These are phyloP conservation scores for Alauda arvensis DNA, from an alignment of 2,797 vertebrate species.

Conservation along the genomic window DNA sequence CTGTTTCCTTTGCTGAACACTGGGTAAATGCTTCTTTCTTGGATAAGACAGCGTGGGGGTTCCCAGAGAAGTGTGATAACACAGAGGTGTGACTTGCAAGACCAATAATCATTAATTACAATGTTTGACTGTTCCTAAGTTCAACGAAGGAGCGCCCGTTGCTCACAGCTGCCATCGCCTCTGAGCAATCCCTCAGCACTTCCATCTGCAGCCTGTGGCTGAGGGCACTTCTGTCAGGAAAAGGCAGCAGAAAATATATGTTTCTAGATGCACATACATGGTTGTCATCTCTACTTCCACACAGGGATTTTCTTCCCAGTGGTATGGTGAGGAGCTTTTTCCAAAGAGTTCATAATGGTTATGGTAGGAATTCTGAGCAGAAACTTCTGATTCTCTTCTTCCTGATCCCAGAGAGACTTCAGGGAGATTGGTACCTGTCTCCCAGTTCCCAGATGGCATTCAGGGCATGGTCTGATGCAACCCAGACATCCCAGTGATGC, in stretches of 20 bases:
- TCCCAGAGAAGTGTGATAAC: neutral
- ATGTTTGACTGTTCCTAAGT: constrained; percentile 41
- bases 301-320: neutral
- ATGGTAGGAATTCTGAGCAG: neutral
- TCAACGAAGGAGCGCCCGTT: neutral
- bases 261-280: rapidly evolving
- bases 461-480: neutral
- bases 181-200: neutral
- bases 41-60: neutral
- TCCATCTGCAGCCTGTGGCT: neutral
- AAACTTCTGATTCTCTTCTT: neutral
- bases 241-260: neutral
- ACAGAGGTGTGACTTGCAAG: neutral
- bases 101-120: constrained; percentile 31
- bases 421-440: neutral
- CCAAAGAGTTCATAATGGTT: rapidly evolving
- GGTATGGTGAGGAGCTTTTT: neutral
- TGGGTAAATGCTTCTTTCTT: neutral
- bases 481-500: neutral
- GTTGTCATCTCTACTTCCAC: neutral
- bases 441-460: neutral
- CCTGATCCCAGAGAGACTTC: neutral
- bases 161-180: constrained; percentile 18
- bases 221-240: neutral
- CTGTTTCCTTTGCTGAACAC: neutral